Conservation (phyloP, 2,888 invertebrate genomes). For the Trilocha varians region DNA sequence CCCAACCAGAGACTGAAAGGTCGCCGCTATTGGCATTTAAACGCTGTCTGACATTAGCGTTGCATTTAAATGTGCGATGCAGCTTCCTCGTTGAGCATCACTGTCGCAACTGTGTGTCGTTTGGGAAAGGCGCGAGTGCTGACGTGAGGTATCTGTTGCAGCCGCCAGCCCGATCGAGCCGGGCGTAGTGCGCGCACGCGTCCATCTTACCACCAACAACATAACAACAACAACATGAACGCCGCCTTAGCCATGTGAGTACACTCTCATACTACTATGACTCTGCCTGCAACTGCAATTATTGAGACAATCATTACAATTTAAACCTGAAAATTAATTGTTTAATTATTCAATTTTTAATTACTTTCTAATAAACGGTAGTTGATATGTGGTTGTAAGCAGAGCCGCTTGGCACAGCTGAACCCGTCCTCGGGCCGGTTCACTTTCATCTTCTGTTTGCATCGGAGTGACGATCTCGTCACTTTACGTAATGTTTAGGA, state of each 20-base stretch:
- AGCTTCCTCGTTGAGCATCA: slow-evolving; percentile 68
- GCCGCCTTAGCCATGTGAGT: slow-evolving; percentile 62
- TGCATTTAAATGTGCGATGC: slow-evolving; percentile 68
- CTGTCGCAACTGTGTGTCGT: slow-evolving; percentile 65
- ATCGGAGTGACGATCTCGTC: slow-evolving; percentile 17
- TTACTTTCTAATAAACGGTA: slow-evolving; percentile 46
- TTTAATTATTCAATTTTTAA: slow-evolving; percentile 29
- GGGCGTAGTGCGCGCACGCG: slow-evolving; percentile 35
- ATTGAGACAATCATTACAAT: slow-evolving; percentile 18
- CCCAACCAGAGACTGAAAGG: slow-evolving; percentile 61
- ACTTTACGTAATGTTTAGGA: slow-evolving; percentile 30
- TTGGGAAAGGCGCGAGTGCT: slow-evolving; percentile 68
- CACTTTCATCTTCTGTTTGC: slow-evolving; percentile 46
- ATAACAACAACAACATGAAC: slow-evolving; percentile 39
- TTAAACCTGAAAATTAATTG: slow-evolving; percentile 17
- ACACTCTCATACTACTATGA: too few species aligned
- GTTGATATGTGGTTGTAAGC: slow-evolving; percentile 29
- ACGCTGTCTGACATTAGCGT: slow-evolving; percentile 71
- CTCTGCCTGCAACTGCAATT: too few species aligned
- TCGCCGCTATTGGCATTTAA: slow-evolving; percentile 71
- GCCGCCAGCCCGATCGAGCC: slow-evolving; percentile 49
- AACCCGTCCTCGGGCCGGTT: slow-evolving; percentile 34
- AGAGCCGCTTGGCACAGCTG: slow-evolving; percentile 14
- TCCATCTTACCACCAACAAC: slow-evolving; percentile 16
- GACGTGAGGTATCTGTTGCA: slow-evolving; percentile 67